Evolutionary conservation across 2,797 vertebrate genomes (phyloP).

Genomic region (Columba guinea): DNA sequence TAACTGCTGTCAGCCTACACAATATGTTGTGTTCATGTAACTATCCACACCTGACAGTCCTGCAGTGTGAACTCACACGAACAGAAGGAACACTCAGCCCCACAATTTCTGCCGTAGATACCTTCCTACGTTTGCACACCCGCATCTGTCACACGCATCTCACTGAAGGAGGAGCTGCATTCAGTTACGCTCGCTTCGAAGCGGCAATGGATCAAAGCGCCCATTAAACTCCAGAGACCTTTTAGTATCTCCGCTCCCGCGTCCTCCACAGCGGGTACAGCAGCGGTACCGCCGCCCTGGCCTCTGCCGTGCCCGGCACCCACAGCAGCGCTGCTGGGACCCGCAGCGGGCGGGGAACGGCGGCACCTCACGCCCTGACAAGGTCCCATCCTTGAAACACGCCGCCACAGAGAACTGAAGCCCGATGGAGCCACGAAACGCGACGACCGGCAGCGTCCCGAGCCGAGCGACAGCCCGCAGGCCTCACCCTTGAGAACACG

Average conservation of each 20-base stretch:
- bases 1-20: background rate
- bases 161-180: background rate
- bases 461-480: too few species aligned
- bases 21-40: rapidly evolving
- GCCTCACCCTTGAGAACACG: background rate
- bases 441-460: background rate
- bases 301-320: background rate
- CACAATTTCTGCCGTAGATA: background rate
- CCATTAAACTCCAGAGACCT: rapidly evolving
- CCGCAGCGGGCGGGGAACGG: rapidly evolving
- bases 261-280: rapidly evolving
- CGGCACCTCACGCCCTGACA: rapidly evolving
- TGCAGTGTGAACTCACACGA: rapidly evolving
- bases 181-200: rapidly evolving
- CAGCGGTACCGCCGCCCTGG: rapidly evolving
- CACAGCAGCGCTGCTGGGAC: rapidly evolving
- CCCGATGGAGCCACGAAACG: rapidly evolving
- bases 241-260: rapidly evolving
- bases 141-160: background rate
- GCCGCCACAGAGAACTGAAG: background rate
- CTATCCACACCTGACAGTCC: background rate
- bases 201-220: rapidly evolving
- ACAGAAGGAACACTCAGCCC: rapidly evolving
- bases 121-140: background rate
- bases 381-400: rapidly evolving